Conservation (phyloP, 1,140 invertebrate genomes). For the Tetramorium simillimum region DNA sequence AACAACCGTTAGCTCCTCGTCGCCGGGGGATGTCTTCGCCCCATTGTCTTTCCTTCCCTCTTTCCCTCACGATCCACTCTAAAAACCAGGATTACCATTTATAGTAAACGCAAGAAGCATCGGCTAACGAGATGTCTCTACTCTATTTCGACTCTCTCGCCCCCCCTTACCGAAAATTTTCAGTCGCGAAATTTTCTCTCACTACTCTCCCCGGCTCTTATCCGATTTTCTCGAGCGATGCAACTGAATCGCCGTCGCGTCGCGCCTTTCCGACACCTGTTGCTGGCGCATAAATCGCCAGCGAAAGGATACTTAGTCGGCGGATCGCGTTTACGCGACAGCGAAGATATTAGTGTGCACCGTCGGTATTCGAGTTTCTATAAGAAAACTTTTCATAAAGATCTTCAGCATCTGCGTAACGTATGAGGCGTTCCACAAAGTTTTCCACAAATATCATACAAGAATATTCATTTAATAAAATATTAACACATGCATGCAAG, state of each 20-base stretch:
- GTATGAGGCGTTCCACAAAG: not conserved
- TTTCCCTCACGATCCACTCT: constrained; percentile 5
- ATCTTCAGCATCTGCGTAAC: not conserved
- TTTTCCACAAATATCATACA: not conserved
- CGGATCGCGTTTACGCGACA: constrained; percentile 45
- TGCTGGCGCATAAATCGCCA: constrained; percentile 49
- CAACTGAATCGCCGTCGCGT: constrained; percentile 46
- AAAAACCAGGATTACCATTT: constrained; percentile 48
- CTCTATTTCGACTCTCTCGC: constrained; percentile 9
- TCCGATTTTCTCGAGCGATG: constrained; percentile 57
- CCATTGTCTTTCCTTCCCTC: constrained; percentile 11
- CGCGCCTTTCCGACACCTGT: constrained; percentile 57
- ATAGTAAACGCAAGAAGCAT: constrained; percentile 48
- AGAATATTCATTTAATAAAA: not conserved
- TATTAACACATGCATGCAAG: not conserved
- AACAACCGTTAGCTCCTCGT: constrained; percentile 69
- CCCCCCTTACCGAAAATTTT: constrained; percentile 31
- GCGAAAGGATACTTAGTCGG: constrained; percentile 39
- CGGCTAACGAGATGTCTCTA: constrained; percentile 54
- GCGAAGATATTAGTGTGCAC: constrained; percentile 24
- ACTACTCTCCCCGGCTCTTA: constrained; percentile 32
- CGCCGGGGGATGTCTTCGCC: constrained; percentile 39
- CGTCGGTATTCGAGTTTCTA: constrained; percentile 6
- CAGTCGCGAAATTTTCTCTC: constrained; percentile 29
- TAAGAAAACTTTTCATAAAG: constrained; percentile 17